Evolutionary conservation across 2,888 invertebrate genomes (phyloP).

Genomic region (Melitaea athalia): DNA sequence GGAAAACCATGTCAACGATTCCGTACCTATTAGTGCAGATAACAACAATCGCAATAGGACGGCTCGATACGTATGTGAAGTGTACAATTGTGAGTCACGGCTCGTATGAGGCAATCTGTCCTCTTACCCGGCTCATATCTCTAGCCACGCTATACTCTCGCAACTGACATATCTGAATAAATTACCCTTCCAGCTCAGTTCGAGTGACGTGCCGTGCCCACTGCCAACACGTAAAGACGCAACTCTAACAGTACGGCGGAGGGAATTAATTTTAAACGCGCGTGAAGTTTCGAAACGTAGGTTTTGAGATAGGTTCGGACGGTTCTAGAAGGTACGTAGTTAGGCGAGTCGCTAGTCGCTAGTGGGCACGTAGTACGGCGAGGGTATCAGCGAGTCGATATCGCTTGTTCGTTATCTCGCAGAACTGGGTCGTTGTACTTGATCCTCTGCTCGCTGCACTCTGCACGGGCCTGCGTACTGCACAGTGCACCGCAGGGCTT

Average conservation of each 20-base stretch:
- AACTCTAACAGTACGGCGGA: not conserved
- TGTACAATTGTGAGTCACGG: constrained; percentile 27
- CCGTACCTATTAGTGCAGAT: constrained; percentile 6
- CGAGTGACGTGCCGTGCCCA: constrained; percentile 16
- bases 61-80: constrained; percentile 13
- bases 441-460: constrained; percentile 42
- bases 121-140: constrained; percentile 19
- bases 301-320: not conserved
- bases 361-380: constrained; percentile 8
- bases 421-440: constrained; percentile 63
- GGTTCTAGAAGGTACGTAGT: constrained; percentile 2
- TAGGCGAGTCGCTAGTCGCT: not conserved
- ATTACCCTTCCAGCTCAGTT: constrained; percentile 22
- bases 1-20: constrained; percentile 13
- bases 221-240: constrained; percentile 6
- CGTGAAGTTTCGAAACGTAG: not conserved
- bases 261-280: constrained; percentile 1
- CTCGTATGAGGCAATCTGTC: constrained; percentile 26
- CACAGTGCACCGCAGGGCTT: constrained; percentile 23
- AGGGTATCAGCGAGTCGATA: constrained; percentile 59
- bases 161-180: constrained; percentile 24
- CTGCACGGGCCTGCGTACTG: constrained; percentile 28
- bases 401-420: constrained; percentile 50
- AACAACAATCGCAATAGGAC: constrained; percentile 3
- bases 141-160: constrained; percentile 2